Conservation (phyloP, 2,113 vertebrate genomes). For the Ascaphus truei region DNA sequence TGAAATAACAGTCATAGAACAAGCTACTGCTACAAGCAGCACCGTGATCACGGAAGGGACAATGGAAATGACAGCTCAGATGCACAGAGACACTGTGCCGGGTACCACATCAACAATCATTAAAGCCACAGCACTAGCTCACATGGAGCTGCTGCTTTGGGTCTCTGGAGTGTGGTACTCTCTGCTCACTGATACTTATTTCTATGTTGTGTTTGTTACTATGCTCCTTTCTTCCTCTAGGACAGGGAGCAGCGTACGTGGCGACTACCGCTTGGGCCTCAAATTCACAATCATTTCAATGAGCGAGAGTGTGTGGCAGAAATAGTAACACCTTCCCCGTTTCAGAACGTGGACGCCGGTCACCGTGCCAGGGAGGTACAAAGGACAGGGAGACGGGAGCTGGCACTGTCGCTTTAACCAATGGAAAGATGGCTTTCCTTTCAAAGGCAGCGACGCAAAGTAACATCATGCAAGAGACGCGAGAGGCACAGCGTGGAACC, state of each 20-base stretch:
- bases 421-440: slow-evolving; percentile 5
- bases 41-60: not conserved
- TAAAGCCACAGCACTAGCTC: not conserved
- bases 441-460: not conserved
- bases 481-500: slow-evolving; percentile 50
- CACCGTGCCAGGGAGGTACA: not conserved
- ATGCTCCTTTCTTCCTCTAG: not conserved
- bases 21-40: no score
- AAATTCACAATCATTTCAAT: no score
- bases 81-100: not conserved
- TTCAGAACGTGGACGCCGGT: no score
- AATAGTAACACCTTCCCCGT: no score
- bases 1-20: no score
- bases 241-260: not conserved
- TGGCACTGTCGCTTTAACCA: slow-evolving; percentile 20
- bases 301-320: no score
- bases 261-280: no score
- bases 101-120: not conserved
- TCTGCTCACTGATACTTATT: no score
- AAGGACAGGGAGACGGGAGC: not conserved
- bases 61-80: not conserved
- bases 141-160: not conserved
- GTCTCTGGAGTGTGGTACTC: no score
- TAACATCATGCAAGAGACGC: slow-evolving; percentile 54
- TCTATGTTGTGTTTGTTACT: no score